Conservation (phyloP, 2,797 vertebrate species). For the Sparus aurata region DNA sequence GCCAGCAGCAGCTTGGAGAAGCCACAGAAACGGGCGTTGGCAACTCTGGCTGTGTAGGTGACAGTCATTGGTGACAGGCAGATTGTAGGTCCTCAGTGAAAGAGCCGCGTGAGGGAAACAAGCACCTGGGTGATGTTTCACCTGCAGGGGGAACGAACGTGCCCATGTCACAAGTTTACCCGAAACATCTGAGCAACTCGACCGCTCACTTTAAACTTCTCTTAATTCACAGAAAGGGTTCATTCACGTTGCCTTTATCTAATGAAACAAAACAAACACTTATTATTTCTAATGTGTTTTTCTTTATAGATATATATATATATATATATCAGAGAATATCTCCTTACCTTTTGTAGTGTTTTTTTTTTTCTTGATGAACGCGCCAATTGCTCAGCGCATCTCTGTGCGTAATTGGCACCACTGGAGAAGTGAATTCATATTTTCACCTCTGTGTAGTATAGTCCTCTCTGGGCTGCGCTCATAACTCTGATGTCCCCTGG, state of each 20-base stretch:
- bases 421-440: constrained; percentile 49
- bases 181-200: not conserved
- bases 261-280: not conserved
- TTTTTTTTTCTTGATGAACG: not conserved
- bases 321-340: not conserved
- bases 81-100: not conserved
- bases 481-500: constrained; percentile 47
- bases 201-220: not conserved
- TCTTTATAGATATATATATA: too few relatives aligned
- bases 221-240: not conserved
- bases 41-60: constrained; percentile 94
- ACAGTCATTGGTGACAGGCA: constrained; percentile 88
- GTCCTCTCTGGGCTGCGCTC: constrained; percentile 32
- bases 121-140: not conserved
- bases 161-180: not conserved
- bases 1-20: constrained; percentile 94
- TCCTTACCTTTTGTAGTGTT: constrained; percentile 53
- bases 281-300: not conserved
- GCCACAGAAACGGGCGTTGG: constrained; percentile 93
- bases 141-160: not conserved
- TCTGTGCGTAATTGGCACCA: constrained; percentile 58
- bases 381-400: constrained; percentile 46
- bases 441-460: not conserved
- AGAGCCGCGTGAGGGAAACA: constrained; percentile 10
- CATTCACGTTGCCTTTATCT: not conserved